Evolutionary conservation across 2,797 vertebrate genomes (phyloP).

Genomic region (Acanthurus leucopareius): DNA sequence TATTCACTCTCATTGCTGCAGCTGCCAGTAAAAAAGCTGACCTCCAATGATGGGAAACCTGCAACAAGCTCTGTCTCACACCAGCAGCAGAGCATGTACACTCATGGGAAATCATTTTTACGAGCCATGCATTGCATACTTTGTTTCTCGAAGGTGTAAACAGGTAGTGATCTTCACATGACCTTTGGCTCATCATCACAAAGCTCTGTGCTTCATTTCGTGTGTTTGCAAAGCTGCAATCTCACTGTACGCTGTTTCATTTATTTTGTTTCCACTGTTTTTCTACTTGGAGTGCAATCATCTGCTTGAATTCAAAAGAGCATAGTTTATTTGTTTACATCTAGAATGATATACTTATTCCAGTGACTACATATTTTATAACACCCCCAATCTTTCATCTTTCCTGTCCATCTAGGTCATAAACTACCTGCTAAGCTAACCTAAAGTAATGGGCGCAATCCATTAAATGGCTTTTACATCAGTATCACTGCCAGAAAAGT

Average conservation of each 20-base stretch:
- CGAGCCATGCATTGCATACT: constrained; percentile 20
- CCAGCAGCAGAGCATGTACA: constrained; percentile 11
- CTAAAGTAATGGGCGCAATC: constrained; percentile 51
- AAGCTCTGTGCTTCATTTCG: neutral
- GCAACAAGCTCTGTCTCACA: constrained; percentile 23
- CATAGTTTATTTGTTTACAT: constrained; percentile 35
- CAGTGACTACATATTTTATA: constrained; percentile 12
- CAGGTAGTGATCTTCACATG: constrained; percentile 24
- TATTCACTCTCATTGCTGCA: constrained; percentile 31
- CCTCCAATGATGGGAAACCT: constrained; percentile 57
- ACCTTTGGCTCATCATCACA: constrained; percentile 26
- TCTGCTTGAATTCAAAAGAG: constrained; percentile 11
- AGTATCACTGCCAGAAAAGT: constrained; percentile 59
- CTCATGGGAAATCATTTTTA: constrained; percentile 57
- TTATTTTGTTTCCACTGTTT: constrained; percentile 11
- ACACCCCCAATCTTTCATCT: constrained; percentile 36
- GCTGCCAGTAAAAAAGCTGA: constrained; percentile 52
- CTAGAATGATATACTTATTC: constrained; percentile 13
- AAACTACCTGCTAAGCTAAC: constrained; percentile 58
- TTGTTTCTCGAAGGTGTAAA: constrained; percentile 41
- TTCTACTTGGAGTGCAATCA: constrained; percentile 20
- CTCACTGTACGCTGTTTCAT: neutral
- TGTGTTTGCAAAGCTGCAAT: neutral
- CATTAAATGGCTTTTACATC: constrained; percentile 65
- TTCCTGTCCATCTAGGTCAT: constrained; percentile 27